Conservation (phyloP, 2,113 vertebrate genomes). For the Phoxinus phoxinus region DNA sequence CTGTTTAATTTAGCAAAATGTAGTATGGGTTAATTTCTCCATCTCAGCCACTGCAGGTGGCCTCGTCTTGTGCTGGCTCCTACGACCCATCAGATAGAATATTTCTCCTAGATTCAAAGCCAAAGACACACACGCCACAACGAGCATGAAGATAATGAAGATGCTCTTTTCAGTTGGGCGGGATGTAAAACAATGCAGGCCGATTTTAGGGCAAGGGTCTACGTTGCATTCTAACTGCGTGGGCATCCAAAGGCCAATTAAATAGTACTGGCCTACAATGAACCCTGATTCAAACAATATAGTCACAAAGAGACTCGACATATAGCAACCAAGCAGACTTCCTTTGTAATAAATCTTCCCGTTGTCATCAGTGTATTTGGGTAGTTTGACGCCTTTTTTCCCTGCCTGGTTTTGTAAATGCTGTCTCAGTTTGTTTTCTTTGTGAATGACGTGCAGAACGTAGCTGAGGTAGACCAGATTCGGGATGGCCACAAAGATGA, state of each 20-base stretch:
- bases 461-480: conserved; percentile 74
- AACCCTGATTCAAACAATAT: conserved; percentile 88
- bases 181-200: conserved; percentile 86
- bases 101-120: conserved; percentile 87
- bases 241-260: conserved; percentile 83
- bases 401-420: conserved; percentile 63
- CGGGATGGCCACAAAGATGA: conserved; percentile 71
- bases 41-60: background rate
- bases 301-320: conserved; percentile 86
- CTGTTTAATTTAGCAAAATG: conserved; percentile 24
- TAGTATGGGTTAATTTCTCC: background rate
- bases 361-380: conserved; percentile 76
- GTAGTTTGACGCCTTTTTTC: conserved; percentile 60
- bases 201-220: conserved; percentile 75
- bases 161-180: conserved; percentile 81
- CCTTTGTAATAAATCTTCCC: conserved; percentile 87
- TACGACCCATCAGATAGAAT: conserved; percentile 82
- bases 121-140: conserved; percentile 82
- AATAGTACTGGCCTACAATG: conserved; percentile 83
- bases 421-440: conserved; percentile 74
- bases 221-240: conserved; percentile 74
- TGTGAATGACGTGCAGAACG: conserved; percentile 70
- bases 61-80: conserved; percentile 7
- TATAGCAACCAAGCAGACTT: conserved; percentile 83
- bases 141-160: conserved; percentile 88